phyloP scores from a whole-genome alignment of 2,113 vertebrate genomes.

The Hypanus sabinus region DNA sequence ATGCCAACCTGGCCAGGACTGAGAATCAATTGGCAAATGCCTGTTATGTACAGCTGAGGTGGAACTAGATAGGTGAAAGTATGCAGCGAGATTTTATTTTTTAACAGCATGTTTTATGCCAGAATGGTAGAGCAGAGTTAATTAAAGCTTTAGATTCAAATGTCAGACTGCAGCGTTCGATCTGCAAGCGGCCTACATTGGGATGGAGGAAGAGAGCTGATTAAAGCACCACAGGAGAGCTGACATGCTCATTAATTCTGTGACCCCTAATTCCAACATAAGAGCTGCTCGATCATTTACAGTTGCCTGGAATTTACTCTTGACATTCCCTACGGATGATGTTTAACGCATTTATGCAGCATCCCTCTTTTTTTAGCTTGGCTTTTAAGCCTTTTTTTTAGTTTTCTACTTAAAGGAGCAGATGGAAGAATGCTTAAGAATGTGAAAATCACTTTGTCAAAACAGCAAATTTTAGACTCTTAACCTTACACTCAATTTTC shows the following conservation, averaged over 20 bases:
- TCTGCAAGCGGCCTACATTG: not conserved
- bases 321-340: not conserved
- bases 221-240: conserved; percentile 14
- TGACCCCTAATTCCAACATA: not conserved
- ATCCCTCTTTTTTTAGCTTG: not conserved
- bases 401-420: not conserved
- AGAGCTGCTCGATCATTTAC: not conserved
- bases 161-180: not conserved
- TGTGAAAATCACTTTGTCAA: not conserved
- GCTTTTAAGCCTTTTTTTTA: not conserved
- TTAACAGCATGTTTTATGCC: not conserved
- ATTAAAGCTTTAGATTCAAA: conserved; percentile 10
- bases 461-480: not conserved
- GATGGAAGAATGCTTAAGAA: not conserved
- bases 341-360: not conserved
- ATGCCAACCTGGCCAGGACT: not conserved
- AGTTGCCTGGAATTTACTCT: not conserved
- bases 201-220: not conserved
- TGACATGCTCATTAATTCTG: not conserved
- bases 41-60: not conserved
- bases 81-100: not conserved
- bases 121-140: not conserved
- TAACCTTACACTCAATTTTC: not conserved
- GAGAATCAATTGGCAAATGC: not conserved
- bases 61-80: not conserved